Conservation (phyloP, 2,888 invertebrate species). For the Cantharis flavilabris region DNA sequence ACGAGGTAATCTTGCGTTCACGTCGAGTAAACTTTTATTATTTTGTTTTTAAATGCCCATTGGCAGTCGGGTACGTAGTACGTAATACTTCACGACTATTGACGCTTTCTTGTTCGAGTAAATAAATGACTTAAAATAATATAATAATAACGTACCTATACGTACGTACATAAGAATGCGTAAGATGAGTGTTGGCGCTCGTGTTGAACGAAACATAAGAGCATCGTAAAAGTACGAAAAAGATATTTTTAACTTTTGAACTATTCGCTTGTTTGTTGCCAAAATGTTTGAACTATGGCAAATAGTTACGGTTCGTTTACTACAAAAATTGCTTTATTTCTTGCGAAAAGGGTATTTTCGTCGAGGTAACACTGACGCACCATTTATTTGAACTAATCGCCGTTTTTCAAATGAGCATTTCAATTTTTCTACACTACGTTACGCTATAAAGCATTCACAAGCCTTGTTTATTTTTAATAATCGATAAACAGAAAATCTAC, state of each 20-base stretch:
- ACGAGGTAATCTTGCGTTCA: background rate
- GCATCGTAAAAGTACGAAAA: conserved; percentile 35
- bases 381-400: conserved; percentile 2
- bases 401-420: background rate
- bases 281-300: conserved; percentile 54
- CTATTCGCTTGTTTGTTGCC: conserved; percentile 54
- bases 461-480: background rate
- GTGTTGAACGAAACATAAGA: conserved; percentile 25
- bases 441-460: background rate
- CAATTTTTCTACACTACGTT: background rate
- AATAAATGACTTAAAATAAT: background rate
- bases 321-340: conserved; percentile 43
- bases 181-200: conserved; percentile 18
- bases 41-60: background rate
- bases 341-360: conserved; percentile 14
- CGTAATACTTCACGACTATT: background rate
- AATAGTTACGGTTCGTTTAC: conserved; percentile 51
- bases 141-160: conserved; percentile 1
- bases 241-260: conserved; percentile 54
- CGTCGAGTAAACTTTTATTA: background rate
- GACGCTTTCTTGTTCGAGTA: background rate
- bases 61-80: too few relatives aligned
- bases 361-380: conserved; percentile 2
- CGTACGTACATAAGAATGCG: conserved; percentile 24
- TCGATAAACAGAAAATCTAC: background rate